Evolutionary conservation across 2,888 invertebrate species (phyloP), one percentile per base, ranked within the genome.

Genomic region (Amorpha juglandis): DNA sequence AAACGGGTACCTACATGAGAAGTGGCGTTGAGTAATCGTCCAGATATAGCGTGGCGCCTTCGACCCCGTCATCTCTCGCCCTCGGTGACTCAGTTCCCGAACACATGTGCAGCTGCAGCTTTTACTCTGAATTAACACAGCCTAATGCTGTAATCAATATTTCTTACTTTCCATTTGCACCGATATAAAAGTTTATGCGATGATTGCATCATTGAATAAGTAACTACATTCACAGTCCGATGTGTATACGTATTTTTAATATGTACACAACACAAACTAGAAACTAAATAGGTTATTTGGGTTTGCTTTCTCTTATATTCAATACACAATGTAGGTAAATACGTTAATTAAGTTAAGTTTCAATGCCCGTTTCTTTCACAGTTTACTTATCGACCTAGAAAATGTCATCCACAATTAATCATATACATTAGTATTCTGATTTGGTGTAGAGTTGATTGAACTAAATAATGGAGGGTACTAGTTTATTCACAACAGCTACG

Each of bases 1-100:
- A 68, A 64, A 65, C 42, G 70, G 47, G 63, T 66, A n/a, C n/a
- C n/a, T n/a, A 69, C 70, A 72, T 65, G 69, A 69, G 72, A 73
- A 74, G 74, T 71, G 71, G 38, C 47, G 80, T 89, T 91, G 91
- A 91, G 90, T 87, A 90, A 90, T 81, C 75, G 47, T 82, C 86
- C 82, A 78, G 81, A 89, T 91, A 84, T 89, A 90, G 88, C 77
- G 62, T 77, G 74, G 77, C 77, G 78, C 76, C 76, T 78, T 74
- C 68, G 70, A 71, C 71, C 73, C 76, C 76, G 80, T 84, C 83
- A 84, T 80, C 73, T 78, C 78, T 77, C 74, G 76, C 72, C 53
- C 35, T 74, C 73, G 70, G 71, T 89, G 88, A 89, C 73, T 90
- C 89, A 88, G 79, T 70, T 70, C 69, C 68, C 70, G 68, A 79